Evolutionary conservation across 1,140 invertebrate genomes (phyloP), one percentile per base, ranked within the genome.

Genomic region (Cotesia glomerata): DNA sequence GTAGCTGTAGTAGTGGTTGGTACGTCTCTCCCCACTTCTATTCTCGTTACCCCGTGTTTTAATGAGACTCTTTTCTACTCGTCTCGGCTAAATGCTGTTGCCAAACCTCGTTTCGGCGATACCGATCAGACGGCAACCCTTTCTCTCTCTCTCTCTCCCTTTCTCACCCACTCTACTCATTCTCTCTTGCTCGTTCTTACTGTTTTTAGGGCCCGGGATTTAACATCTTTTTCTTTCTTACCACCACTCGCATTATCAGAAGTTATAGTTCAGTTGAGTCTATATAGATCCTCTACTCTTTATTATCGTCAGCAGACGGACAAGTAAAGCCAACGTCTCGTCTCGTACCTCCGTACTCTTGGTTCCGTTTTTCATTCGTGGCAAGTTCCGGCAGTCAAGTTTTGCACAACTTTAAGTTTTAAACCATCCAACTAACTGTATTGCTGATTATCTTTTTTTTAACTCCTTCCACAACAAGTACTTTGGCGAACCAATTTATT

Each of bases 81-180:
- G 75, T 80, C 73, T 69, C 74, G 74, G 78, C 77, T 83, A 82
- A 84, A 83, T 82, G 78, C 78, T 80, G 80, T 86, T 84, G 84
- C 84, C 81, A 84, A 86, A 86, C 81, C 84, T 85, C 84, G 84
- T 86, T 86, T 86, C 82, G 79, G 76, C 80, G 84, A 86, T 86
- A 85, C 78, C 82, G 79, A 86, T 86, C 83, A 83, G 79, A 81
- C 74, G 64, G 52, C 71, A 66, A 36, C 34, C 68, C 63, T 67
- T 45, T 64, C 58, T 65, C 66, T 34, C 66, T 11, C 49, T 45
- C 54, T 63, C 51, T 18, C 54, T 16, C 18, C 58, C 18, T 14
- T 49, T 35, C 18, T 63, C 4, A 61, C n/a, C 4, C 36, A 52
- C 32, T 45, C 9, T 3, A 32, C 7, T 14, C 26, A 26, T n/a